Evolutionary conservation across 1,140 invertebrate genomes (phyloP).

Genomic region (Drosophila grimshawi): DNA sequence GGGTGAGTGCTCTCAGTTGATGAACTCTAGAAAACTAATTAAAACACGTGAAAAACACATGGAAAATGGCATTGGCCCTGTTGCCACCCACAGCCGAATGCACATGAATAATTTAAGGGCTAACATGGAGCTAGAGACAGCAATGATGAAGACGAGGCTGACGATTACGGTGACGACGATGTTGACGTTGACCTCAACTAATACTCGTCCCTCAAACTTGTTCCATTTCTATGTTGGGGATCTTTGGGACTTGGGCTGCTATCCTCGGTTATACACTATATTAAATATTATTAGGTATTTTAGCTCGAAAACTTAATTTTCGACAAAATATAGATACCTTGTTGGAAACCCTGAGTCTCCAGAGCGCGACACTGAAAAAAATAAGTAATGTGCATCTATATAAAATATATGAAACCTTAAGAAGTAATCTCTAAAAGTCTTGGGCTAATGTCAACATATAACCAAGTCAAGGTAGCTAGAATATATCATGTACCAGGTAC

Average conservation of each 20-base stretch:
- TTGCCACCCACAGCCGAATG: slow-evolving; percentile 40
- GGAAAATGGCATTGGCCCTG: slow-evolving; percentile 44
- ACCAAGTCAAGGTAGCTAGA: too few species aligned
- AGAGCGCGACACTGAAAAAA: slow-evolving; percentile 3
- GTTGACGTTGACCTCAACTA: slow-evolving; percentile 44
- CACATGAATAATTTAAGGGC: slow-evolving; percentile 63
- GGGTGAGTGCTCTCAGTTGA: slow-evolving; percentile 44
- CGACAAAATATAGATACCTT: slow-evolving; percentile 50
- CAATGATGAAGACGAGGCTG: not conserved
- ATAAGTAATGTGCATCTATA: too few species aligned
- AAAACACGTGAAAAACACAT: slow-evolving; percentile 76
- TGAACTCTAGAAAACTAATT: slow-evolving; percentile 79
- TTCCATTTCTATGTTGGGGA: not conserved
- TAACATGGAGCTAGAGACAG: not conserved
- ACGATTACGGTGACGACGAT: not conserved
- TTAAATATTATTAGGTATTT: slow-evolving; percentile 50
- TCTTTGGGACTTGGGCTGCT: slow-evolving; percentile 21
- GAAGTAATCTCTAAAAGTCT: too few species aligned
- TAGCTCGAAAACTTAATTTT: slow-evolving; percentile 35
- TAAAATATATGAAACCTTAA: too few species aligned
- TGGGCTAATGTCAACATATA: too few species aligned
- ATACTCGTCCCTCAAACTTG: not conserved
- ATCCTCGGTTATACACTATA: slow-evolving; percentile 14
- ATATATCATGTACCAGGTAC: too few species aligned
- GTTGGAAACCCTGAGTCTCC: slow-evolving; percentile 14